phyloP scores from a whole-genome alignment of 2,888 invertebrate genomes.

The Synergus gifuensis region DNA sequence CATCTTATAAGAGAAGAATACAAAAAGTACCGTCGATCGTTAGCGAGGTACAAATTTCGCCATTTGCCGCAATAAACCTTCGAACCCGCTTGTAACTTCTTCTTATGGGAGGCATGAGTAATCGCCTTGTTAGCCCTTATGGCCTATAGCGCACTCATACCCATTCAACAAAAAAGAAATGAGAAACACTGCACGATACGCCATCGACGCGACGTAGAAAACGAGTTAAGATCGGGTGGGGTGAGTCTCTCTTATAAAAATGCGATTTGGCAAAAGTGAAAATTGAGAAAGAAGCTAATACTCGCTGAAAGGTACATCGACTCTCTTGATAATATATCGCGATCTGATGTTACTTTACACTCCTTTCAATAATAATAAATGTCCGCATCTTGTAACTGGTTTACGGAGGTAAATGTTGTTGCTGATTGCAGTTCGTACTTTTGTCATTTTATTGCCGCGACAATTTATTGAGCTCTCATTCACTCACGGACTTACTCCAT shows the following conservation, averaged over 20 bases:
- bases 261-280: conserved; percentile 25
- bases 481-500: neutral
- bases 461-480: conserved; percentile 22
- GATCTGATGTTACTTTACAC: conserved; percentile 20
- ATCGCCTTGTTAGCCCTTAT: conserved; percentile 77
- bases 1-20: conserved; percentile 42
- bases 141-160: conserved; percentile 71
- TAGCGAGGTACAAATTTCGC: conserved; percentile 77
- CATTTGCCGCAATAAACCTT: conserved; percentile 77
- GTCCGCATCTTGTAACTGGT: conserved; percentile 7
- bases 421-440: conserved; percentile 14
- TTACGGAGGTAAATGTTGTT: conserved; percentile 24
- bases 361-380: conserved; percentile 30
- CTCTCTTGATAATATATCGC: conserved; percentile 21
- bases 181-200: conserved; percentile 70
- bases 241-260: conserved; percentile 19
- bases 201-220: conserved; percentile 69
- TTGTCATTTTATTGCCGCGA: conserved; percentile 14
- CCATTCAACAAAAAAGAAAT: conserved; percentile 61
- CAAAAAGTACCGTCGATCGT: conserved; percentile 71
- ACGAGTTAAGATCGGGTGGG: conserved; percentile 52
- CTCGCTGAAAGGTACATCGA: conserved; percentile 24
- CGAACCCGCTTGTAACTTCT: conserved; percentile 75
- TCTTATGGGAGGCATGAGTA: conserved; percentile 76
- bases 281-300: conserved; percentile 15